phyloP scores from a whole-genome alignment of 2,888 invertebrate species.

The Agrochola lychnidis region DNA sequence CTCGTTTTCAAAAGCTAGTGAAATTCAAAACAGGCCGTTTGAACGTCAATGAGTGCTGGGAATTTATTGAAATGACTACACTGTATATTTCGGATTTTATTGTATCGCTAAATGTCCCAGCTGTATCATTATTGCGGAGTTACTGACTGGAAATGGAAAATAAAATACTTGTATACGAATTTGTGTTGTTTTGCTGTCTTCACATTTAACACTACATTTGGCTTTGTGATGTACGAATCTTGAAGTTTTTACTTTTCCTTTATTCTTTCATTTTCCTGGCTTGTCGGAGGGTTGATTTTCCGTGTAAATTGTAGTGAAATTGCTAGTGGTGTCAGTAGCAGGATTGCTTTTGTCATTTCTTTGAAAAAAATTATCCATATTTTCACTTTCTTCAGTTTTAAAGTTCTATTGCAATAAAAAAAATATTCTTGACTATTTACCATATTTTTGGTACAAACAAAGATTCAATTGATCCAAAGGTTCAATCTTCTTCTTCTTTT shows the following conservation, averaged over 20 bases:
- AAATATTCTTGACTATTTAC: not conserved
- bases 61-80: slow-evolving; percentile 85
- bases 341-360: not conserved
- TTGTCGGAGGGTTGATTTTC: slow-evolving; percentile 15
- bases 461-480: too few relatives aligned
- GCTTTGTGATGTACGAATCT: slow-evolving; percentile 23
- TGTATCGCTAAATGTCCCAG: slow-evolving; percentile 67
- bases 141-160: slow-evolving; percentile 58
- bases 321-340: not conserved
- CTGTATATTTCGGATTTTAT: slow-evolving; percentile 77
- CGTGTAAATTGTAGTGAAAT: slow-evolving; percentile 4
- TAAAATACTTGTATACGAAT: slow-evolving; percentile 57
- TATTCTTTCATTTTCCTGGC: slow-evolving; percentile 2
- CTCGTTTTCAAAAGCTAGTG: slow-evolving; percentile 85
- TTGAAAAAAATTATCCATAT: not conserved
- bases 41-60: slow-evolving; percentile 80
- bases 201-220: slow-evolving; percentile 55
- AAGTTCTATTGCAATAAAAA: not conserved
- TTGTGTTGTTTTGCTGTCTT: slow-evolving; percentile 30
- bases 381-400: not conserved
- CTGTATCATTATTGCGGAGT: slow-evolving; percentile 64
- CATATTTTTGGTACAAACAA: too few relatives aligned
- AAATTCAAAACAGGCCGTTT: slow-evolving; percentile 89
- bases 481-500: too few relatives aligned
- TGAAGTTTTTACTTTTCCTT: slow-evolving; percentile 29